Conservation (phyloP, 2,888 invertebrate species). For the Mantis religiosa region DNA sequence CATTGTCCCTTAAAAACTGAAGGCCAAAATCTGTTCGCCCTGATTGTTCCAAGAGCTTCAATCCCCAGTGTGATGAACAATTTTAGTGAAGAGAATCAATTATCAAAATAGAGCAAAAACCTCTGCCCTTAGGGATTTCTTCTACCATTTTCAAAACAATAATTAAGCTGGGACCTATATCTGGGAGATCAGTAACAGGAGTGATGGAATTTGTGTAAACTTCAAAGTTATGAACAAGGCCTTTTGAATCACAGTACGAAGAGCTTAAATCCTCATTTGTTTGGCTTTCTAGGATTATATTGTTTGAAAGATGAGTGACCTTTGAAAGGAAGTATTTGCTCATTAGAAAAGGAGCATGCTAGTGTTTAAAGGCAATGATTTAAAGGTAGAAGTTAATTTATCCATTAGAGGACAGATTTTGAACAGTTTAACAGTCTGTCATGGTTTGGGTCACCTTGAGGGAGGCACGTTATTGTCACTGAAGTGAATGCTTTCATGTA, state of each 20-base stretch:
- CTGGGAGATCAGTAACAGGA: not conserved
- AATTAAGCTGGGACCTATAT: not conserved
- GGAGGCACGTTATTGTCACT: too few species aligned
- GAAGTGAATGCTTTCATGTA: too few species aligned
- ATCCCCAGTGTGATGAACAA: slow-evolving; percentile 33
- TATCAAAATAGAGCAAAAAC: not conserved
- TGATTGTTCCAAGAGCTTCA: slow-evolving; percentile 36
- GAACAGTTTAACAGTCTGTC: too few species aligned
- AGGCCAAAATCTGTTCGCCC: slow-evolving; percentile 14
- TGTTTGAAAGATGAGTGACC: too few species aligned
- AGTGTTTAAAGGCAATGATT: too few species aligned
- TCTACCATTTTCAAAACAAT: not conserved
- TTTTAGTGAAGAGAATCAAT: not conserved
- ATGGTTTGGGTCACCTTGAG: too few species aligned
- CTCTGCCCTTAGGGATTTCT: not conserved
- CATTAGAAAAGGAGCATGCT: too few species aligned
- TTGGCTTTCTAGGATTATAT: too few species aligned
- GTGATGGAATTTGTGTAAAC: slow-evolving; percentile 35
- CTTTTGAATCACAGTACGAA: too few species aligned
- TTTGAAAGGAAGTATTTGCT: too few species aligned
- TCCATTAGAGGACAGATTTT: too few species aligned
- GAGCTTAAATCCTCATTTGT: slow-evolving; percentile 40
- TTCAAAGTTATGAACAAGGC: slow-evolving; percentile 38
- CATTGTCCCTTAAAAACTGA: not conserved
- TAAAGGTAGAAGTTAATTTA: too few species aligned